These are phyloP conservation scores for Atta cephalotes DNA, from an alignment of 1,140 invertebrate species.

Conservation along the genomic window DNA sequence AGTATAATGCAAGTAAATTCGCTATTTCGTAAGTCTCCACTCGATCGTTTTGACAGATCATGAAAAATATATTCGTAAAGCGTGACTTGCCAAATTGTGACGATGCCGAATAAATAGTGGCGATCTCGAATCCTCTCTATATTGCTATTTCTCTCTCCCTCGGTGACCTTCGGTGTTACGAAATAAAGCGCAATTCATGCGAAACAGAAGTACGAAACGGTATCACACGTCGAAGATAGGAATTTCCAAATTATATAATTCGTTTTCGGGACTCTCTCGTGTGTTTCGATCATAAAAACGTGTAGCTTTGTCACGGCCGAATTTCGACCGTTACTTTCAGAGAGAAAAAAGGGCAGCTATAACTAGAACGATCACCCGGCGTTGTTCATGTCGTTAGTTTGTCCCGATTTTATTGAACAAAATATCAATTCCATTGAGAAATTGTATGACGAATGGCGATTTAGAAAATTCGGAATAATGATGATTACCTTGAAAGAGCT, in stretches of 20 bases:
- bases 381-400: not conserved
- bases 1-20: too few relatives aligned
- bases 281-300: not conserved
- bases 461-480: too few relatives aligned
- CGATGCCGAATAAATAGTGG: not conserved
- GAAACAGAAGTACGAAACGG: not conserved
- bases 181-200: conserved; percentile 5
- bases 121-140: not conserved
- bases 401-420: not conserved
- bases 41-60: not conserved
- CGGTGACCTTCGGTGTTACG: not conserved
- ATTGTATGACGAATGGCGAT: not conserved
- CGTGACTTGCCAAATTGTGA: not conserved
- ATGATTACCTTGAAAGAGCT: conserved; percentile 25
- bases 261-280: not conserved
- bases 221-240: too few relatives aligned
- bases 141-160: not conserved
- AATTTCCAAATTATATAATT: not conserved
- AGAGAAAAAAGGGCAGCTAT: not conserved
- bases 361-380: not conserved
- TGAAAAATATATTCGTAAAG: not conserved
- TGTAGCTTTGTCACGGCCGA: too few relatives aligned
- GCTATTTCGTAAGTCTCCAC: not conserved
- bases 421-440: not conserved
- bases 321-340: not conserved